These are phyloP conservation scores for Anadara kagoshimensis DNA, from an alignment of 1,140 invertebrate genomes.

Conservation along the genomic window DNA sequence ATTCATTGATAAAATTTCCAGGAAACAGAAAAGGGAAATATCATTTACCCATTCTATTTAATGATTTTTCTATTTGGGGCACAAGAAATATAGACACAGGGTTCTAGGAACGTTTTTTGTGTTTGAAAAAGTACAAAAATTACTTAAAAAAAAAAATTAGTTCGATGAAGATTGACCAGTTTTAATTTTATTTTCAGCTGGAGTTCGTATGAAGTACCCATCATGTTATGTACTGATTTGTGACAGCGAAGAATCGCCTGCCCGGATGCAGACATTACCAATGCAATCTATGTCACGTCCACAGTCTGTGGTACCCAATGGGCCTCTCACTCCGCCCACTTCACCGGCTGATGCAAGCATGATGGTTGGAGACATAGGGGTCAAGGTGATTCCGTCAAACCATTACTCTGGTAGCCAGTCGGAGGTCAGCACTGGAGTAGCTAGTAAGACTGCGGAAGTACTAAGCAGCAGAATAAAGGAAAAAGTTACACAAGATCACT, in stretches of 20 bases:
- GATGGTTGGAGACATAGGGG: constrained; percentile 19
- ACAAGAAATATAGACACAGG: no score
- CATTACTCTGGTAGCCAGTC: constrained; percentile 35
- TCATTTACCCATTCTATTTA: no score
- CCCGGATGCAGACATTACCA: constrained; percentile 40
- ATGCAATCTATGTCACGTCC: constrained; percentile 52
- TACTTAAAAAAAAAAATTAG: neutral
- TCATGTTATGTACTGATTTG: constrained; percentile 93
- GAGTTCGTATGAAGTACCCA: constrained; percentile 94
- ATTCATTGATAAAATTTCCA: no score
- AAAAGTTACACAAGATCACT: constrained; percentile 85
- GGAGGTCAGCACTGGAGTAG: constrained; percentile 62
- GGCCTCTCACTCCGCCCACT: constrained; percentile 65
- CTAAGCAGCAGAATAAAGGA: constrained; percentile 78
- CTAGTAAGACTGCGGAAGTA: constrained; percentile 74
- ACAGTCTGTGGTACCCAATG: constrained; percentile 42
- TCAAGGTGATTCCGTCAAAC: constrained; percentile 11
- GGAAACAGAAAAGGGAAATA: no score
- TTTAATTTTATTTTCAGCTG: constrained; percentile 77
- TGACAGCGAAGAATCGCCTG: constrained; percentile 84
- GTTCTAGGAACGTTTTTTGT: no score
- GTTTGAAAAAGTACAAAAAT: no score
- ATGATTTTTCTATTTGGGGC: no score
- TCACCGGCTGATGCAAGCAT: constrained; percentile 64
- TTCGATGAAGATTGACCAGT: neutral